Conservation (phyloP, 64 coral and sea anemone genomes). For the Cladopsammia gracilis region DNA sequence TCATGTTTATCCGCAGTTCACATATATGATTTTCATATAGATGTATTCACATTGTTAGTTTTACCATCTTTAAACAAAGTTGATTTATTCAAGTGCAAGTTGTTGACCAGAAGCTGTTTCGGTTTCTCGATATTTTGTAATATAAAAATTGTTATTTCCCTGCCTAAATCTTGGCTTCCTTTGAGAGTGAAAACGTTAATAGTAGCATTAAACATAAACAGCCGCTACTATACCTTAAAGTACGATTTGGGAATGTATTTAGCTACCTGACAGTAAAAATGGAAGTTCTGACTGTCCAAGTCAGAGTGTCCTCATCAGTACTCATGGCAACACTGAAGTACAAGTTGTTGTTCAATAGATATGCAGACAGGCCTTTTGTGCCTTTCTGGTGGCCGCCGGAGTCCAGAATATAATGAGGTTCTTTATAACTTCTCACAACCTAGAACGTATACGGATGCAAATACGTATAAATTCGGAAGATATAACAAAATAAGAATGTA, state of each 20-base stretch:
- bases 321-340: constrained; percentile 91
- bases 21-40: no score
- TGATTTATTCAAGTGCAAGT: no score
- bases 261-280: constrained; percentile 92
- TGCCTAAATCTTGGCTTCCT: no score
- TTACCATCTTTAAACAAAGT: no score
- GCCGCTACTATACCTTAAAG: neutral
- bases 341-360: constrained; percentile 87
- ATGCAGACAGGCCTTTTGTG: constrained; percentile 76
- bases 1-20: no score
- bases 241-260: neutral
- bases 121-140: no score
- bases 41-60: no score
- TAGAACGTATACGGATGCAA: neutral
- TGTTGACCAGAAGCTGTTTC: no score
- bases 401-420: constrained; percentile 86
- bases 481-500: neutral
- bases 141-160: no score
- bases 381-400: constrained; percentile 85
- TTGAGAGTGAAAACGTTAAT: neutral
- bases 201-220: no score
- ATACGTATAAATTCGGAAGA: neutral
- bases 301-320: constrained; percentile 87
- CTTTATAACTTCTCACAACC: constrained; percentile 86
- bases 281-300: constrained; percentile 92